These are phyloP conservation scores for Scyliorhinus canicula DNA, from an alignment of 2,797 vertebrate genomes.

Conservation along the genomic window DNA sequence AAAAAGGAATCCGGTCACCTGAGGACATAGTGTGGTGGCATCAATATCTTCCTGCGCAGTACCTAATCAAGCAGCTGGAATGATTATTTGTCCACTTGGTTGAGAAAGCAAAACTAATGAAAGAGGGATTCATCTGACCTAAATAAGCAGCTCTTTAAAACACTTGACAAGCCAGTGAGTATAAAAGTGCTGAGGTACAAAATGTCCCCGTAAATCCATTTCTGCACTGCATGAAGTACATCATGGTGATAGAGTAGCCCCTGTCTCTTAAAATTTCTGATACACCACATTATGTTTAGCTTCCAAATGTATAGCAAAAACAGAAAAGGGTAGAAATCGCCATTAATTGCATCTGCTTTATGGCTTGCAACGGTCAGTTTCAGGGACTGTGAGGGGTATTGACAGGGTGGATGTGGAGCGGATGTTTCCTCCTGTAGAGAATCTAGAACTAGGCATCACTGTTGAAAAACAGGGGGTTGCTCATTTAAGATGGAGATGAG, in stretches of 20 bases:
- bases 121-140: slow-evolving; percentile 19
- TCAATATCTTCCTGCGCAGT: not conserved
- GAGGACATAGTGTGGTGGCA: not conserved
- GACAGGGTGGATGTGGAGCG: too few relatives aligned
- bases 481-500: too few relatives aligned
- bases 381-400: not conserved
- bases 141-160: slow-evolving; percentile 31
- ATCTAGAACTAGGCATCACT: too few relatives aligned
- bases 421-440: too few relatives aligned
- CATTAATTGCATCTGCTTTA: not conserved
- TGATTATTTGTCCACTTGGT: slow-evolving; percentile 1
- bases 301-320: not conserved
- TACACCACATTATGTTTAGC: not conserved
- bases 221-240: not conserved
- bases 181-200: slow-evolving; percentile 11
- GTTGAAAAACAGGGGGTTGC: too few relatives aligned
- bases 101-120: slow-evolving; percentile 20
- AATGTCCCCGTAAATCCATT: not conserved
- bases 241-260: not conserved
- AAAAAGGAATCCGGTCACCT: not conserved
- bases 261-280: not conserved
- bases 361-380: not conserved
- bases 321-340: not conserved
- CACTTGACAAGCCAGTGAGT: not conserved
- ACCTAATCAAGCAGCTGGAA: slow-evolving; percentile 5